phyloP scores from a whole-genome alignment of 2,888 invertebrate genomes.

The Litoditis marina region DNA sequence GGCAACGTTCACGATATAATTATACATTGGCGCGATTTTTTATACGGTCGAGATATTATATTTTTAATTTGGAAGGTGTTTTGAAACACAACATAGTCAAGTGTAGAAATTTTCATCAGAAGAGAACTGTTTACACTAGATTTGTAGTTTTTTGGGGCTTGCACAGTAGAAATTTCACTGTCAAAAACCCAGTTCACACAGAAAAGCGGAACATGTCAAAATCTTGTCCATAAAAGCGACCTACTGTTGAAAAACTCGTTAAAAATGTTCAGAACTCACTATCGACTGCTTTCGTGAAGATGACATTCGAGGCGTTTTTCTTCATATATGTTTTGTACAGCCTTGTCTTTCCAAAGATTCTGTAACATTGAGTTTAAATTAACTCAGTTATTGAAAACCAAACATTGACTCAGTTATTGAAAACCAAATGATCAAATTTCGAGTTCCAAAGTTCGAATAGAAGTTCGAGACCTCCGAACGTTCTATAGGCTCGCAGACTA shows the following conservation, averaged over 20 bases:
- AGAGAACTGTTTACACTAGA: too few relatives aligned
- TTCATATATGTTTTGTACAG: slow-evolving; percentile 30
- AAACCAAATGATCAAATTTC: too few relatives aligned
- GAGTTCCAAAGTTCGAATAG: neutral
- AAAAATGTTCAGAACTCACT: slow-evolving; percentile 24
- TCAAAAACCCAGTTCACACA: too few relatives aligned
- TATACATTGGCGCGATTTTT: neutral
- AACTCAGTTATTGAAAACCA: neutral
- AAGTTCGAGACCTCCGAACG: neutral
- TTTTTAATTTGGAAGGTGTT: neutral
- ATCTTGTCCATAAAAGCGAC: too few relatives aligned
- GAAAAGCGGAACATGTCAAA: too few relatives aligned
- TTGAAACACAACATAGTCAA: neutral
- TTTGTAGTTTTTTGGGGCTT: too few relatives aligned
- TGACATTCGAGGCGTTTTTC: slow-evolving; percentile 42
- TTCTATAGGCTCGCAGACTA: neutral
- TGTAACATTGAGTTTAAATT: slow-evolving; percentile 12
- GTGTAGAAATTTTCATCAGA: neutral
- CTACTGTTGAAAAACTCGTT: neutral
- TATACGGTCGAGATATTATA: neutral
- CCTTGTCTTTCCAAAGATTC: slow-evolving; percentile 36
- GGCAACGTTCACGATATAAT: too few relatives aligned
- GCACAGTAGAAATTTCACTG: too few relatives aligned
- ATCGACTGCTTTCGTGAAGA: slow-evolving; percentile 53
- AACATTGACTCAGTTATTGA: too few relatives aligned